Evolutionary conservation across 2,797 vertebrate genomes (phyloP).

Genomic region (Acrossocheilus fasciatus): DNA sequence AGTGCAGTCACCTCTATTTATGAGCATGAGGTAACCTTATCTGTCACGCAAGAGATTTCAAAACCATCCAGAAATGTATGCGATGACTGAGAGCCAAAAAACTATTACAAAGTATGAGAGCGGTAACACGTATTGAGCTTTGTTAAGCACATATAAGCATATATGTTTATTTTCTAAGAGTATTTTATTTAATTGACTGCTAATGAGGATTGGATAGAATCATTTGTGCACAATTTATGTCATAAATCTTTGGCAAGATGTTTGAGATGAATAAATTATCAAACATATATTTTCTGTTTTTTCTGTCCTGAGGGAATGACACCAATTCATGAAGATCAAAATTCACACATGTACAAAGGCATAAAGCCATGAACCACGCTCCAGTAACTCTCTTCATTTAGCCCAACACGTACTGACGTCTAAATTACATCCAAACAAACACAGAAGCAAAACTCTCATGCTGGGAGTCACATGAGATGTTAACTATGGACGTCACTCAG

Average conservation of each 20-base stretch:
- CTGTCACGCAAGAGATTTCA: conserved; percentile 26
- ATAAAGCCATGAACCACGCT: background rate
- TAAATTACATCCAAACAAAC: conserved; percentile 14
- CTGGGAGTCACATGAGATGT: conserved; percentile 46
- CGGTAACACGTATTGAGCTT: background rate
- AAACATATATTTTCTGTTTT: conserved; percentile 64
- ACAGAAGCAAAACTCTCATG: conserved; percentile 40
- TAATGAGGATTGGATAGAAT: conserved; percentile 41
- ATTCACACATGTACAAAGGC: conserved; percentile 58
- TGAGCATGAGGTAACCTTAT: conserved; percentile 49
- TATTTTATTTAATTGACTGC: background rate
- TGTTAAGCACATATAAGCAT: background rate
- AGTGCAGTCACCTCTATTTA: conserved; percentile 23
- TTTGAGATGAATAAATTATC: conserved; percentile 71
- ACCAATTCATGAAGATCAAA: conserved; percentile 56
- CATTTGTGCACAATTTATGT: conserved; percentile 64
- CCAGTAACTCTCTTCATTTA: background rate
- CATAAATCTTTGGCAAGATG: conserved; percentile 64
- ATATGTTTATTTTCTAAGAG: background rate
- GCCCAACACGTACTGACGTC: background rate
- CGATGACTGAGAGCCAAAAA: conserved; percentile 1
- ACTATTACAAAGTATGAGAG: background rate
- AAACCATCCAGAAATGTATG: conserved; percentile 28
- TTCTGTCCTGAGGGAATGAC: conserved; percentile 67
- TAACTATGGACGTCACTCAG: conserved; percentile 46